phyloP scores from a whole-genome alignment of 2,888 invertebrate species.

The Calephelis perditalis region DNA sequence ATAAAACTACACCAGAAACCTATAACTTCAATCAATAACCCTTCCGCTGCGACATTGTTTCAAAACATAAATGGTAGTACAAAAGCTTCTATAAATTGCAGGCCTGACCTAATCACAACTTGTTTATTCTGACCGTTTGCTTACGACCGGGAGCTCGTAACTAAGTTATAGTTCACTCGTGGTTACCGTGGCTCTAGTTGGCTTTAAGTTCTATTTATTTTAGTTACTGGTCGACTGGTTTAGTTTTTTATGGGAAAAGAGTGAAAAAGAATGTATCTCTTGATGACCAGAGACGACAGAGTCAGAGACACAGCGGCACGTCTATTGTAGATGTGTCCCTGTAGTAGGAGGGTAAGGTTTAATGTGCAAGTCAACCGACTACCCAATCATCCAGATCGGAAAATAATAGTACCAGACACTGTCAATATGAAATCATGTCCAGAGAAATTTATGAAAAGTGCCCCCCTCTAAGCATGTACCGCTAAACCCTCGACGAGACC shows the following conservation, averaged over 20 bases:
- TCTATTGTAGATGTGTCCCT: too few species aligned
- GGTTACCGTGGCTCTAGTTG: slow-evolving; percentile 4
- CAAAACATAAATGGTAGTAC: slow-evolving; percentile 7
- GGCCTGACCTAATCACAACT: slow-evolving; percentile 17
- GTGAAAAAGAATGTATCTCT: too few species aligned
- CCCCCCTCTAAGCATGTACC: too few species aligned
- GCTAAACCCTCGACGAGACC: too few species aligned
- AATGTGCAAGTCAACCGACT: too few species aligned
- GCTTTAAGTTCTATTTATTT: slow-evolving; percentile 4
- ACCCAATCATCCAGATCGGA: too few species aligned
- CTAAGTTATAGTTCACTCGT: slow-evolving; percentile 22
- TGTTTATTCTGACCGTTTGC: slow-evolving; percentile 22
- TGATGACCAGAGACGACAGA: too few species aligned
- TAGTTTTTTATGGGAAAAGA: neutral
- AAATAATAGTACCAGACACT: too few species aligned
- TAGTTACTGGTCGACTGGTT: slow-evolving; percentile 13
- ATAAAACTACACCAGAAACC: neutral
- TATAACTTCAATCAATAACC: slow-evolving; percentile 4
- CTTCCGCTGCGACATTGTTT: neutral
- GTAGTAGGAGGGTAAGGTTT: too few species aligned
- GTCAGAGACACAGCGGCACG: too few species aligned
- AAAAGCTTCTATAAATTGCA: slow-evolving; percentile 8
- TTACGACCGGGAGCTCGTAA: slow-evolving; percentile 20
- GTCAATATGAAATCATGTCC: too few species aligned
- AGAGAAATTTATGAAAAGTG: too few species aligned